Conservation (phyloP, 2,797 vertebrate species). For the Vultur gryphus region DNA sequence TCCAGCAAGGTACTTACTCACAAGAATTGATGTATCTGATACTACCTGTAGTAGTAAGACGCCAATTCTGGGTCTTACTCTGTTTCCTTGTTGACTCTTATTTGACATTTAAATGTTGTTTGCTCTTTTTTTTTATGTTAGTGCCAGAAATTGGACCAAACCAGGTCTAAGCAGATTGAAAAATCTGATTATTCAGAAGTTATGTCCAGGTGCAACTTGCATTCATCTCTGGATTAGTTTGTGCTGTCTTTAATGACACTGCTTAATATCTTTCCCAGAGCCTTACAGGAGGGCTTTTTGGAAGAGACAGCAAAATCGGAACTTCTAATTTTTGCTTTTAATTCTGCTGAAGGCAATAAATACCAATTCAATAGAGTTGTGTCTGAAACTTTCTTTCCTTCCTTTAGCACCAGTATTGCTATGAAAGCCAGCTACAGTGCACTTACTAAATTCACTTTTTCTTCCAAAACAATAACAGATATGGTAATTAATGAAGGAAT, state of each 20-base stretch:
- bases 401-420: neutral
- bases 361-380: neutral
- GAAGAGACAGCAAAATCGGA: neutral
- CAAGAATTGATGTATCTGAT: neutral
- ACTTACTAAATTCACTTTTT: neutral
- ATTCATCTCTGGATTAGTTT: neutral
- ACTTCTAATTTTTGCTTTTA: neutral
- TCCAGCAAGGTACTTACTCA: neutral
- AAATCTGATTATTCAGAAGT: neutral
- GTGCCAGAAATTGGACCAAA: neutral
- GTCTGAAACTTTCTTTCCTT: neutral
- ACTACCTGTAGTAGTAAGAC: neutral
- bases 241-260: neutral
- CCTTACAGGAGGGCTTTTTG: neutral
- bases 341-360: neutral
- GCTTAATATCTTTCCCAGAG: neutral
- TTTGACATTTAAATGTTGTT: neutral
- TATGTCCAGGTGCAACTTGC: neutral
- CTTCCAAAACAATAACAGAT: neutral
- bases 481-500: neutral
- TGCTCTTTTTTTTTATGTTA: neutral
- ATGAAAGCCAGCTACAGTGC: neutral
- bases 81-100: neutral
- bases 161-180: neutral
- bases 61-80: neutral